These are phyloP conservation scores for Abrostola tripartita DNA, from an alignment of 2,888 invertebrate species.

Conservation along the genomic window DNA sequence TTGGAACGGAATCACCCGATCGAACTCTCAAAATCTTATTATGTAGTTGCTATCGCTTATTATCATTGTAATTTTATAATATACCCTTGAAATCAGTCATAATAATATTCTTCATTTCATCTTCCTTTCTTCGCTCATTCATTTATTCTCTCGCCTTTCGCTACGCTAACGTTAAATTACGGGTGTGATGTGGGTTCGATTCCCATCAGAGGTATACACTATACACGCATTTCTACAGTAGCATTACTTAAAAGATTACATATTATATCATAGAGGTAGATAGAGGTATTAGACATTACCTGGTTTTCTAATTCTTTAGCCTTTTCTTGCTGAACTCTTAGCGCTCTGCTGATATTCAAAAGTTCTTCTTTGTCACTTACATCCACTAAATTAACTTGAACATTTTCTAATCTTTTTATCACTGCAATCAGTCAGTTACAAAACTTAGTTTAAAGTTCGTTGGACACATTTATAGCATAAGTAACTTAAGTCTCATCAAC, in stretches of 20 bases:
- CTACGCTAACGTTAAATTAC: too few relatives aligned
- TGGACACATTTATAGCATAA: constrained; percentile 22
- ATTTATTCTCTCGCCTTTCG: too few relatives aligned
- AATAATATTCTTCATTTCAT: too few relatives aligned
- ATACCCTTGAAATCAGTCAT: too few relatives aligned
- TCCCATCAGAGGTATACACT: too few relatives aligned
- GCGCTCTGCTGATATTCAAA: constrained; percentile 84
- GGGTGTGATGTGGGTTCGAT: too few relatives aligned
- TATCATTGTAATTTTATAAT: too few relatives aligned
- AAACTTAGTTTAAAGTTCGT: constrained; percentile 24
- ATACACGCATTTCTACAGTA: too few relatives aligned
- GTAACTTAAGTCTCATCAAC: constrained; percentile 20
- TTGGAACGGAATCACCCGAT: too few relatives aligned
- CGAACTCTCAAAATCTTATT: too few relatives aligned
- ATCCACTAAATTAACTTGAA: constrained; percentile 90
- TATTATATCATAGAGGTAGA: neutral
- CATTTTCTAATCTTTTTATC: constrained; percentile 85
- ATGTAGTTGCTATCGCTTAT: too few relatives aligned
- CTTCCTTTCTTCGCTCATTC: too few relatives aligned
- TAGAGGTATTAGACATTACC: constrained; percentile 59
- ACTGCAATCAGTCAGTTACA: constrained; percentile 70
- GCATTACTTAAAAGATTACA: neutral
- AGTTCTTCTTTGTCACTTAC: constrained; percentile 90
- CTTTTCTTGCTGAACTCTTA: constrained; percentile 86
- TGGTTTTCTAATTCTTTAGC: constrained; percentile 83